A percentile compares a stretch with the other conserved stretches of the same genome.
These are phyloP conservation scores for Phylloscopus collybita DNA, from an alignment of 2,797 vertebrate species.

Conservation along the genomic window DNA sequence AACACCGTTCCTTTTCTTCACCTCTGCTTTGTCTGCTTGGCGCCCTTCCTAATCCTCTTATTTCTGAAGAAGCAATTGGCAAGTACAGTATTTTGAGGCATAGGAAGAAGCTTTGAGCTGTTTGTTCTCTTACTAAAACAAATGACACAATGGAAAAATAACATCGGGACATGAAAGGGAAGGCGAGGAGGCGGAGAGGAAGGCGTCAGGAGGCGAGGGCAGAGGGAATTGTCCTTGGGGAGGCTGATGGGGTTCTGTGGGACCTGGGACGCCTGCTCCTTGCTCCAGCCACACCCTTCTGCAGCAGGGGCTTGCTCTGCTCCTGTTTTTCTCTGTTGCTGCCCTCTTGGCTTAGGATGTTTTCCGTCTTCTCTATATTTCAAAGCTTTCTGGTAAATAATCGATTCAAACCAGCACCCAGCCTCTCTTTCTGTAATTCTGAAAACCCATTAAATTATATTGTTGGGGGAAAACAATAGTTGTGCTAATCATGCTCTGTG, in stretches of 20 bases:
- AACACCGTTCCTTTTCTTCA: neutral
- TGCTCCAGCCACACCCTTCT: neutral
- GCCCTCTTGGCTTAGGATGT: conserved; percentile 71
- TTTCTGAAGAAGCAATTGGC: conserved; percentile 13
- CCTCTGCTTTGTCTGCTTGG: neutral
- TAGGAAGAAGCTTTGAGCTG: conserved; percentile 17
- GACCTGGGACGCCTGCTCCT: fast-evolving
- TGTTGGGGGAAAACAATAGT: conserved; percentile 87
- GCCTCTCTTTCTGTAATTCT: conserved; percentile 85
- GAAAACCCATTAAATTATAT: conserved; percentile 91
- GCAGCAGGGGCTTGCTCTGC: neutral
- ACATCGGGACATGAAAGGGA: neutral
- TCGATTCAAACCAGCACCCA: conserved; percentile 81
- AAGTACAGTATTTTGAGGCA: neutral
- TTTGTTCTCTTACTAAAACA: conserved; percentile 41
- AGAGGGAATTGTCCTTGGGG: neutral
- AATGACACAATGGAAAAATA: conserved; percentile 47
- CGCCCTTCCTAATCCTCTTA: conserved; percentile 49
- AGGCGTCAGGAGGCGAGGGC: neutral
- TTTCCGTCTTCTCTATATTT: conserved; percentile 73
- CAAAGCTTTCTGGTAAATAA: conserved; percentile 82
- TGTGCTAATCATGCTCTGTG: conserved; percentile 88
- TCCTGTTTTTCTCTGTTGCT: neutral
- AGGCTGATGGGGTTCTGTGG: neutral
- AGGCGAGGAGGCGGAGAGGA: neutral